Evolutionary conservation across 2,113 vertebrate species (phyloP), one percentile per base, ranked within the genome.

Genomic region (Corynorhinus townsendii): DNA sequence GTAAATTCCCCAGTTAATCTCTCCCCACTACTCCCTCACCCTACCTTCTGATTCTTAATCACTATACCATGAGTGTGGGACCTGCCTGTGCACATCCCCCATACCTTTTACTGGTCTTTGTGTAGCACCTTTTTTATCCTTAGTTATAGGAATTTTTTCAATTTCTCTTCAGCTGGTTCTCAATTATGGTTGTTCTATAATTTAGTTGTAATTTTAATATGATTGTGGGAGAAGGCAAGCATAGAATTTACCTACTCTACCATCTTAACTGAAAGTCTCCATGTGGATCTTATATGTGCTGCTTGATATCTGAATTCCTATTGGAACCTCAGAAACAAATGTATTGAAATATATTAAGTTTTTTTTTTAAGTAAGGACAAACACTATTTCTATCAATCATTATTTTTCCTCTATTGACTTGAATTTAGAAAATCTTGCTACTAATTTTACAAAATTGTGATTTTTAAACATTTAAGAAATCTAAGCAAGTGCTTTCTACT

Each of bases 401-500:
- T 69, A 40, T 62, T 79, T 88, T 92, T 77, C 68, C 64, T 69
- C 43, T 82, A 22, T 38, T 80, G 20, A 89, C 8, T 40, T 72
- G 2, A 96, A 89, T 91, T 96, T 87, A 86, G 38, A 79, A 91
- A 94, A 96, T 22, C 30, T 22, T 72, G 5, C 33, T 49, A 47
- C 26, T 79, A 52, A 83, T 89, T 83, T 76, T 81, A 52, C 19
- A 80, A 94, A 97, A 93, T 3, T 86, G 15, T 92, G 5, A 86
- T 49, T 54, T 54, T 66, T 69, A 71, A 96, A 71, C 8, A 66
- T 86, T 91, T 35, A 14, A 81, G 52, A 91, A 69, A 89, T 2
- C 33, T 49, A 59, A 33, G 20, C 1, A 24, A 91, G 10, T 56
- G 14, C 14, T 86, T 86, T 76, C 22, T 38, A 35, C n/a, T 86